Evolutionary conservation across 1,140 invertebrate species (phyloP).

Genomic region (Macrosteles quadrilineatus): DNA sequence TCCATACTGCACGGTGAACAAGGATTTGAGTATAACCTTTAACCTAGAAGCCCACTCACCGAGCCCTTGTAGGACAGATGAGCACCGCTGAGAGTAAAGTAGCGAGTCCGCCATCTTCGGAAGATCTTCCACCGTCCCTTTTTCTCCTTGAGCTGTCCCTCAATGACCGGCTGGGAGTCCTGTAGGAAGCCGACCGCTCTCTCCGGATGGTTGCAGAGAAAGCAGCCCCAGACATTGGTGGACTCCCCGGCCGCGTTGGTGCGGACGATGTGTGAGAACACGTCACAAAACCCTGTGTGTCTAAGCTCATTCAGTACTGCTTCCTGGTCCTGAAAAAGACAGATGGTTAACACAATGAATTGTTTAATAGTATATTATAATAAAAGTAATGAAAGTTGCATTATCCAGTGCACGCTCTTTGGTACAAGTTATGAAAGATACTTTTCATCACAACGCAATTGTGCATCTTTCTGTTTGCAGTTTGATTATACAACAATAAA

Average conservation of each 20-base stretch:
- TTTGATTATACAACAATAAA: too few species aligned
- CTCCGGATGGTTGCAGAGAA: conserved; percentile 90
- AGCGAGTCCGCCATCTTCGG: conserved; percentile 86
- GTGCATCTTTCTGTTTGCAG: too few species aligned
- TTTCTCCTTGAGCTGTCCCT: conserved; percentile 94
- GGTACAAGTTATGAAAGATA: too few species aligned
- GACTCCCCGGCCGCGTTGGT: conserved; percentile 52
- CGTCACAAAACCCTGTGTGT: conserved; percentile 87
- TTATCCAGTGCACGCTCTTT: too few species aligned
- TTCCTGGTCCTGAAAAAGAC: conserved; percentile 72
- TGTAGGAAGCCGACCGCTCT: conserved; percentile 78
- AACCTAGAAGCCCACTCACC: too few species aligned
- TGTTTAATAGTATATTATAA: too few species aligned
- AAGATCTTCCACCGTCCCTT: conserved; percentile 91
- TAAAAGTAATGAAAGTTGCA: too few species aligned
- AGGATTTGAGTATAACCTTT: too few species aligned
- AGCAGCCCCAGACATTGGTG: conserved; percentile 74
- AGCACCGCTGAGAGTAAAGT: conserved; percentile 90
- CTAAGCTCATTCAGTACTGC: conserved; percentile 80
- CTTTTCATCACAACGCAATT: too few species aligned
- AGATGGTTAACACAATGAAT: not conserved
- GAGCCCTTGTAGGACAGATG: conserved; percentile 86
- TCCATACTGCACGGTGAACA: too few species aligned
- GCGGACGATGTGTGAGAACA: conserved; percentile 75
- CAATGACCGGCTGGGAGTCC: conserved; percentile 73